phyloP scores from a whole-genome alignment of 1,140 invertebrate genomes.

The Diprion similis region DNA sequence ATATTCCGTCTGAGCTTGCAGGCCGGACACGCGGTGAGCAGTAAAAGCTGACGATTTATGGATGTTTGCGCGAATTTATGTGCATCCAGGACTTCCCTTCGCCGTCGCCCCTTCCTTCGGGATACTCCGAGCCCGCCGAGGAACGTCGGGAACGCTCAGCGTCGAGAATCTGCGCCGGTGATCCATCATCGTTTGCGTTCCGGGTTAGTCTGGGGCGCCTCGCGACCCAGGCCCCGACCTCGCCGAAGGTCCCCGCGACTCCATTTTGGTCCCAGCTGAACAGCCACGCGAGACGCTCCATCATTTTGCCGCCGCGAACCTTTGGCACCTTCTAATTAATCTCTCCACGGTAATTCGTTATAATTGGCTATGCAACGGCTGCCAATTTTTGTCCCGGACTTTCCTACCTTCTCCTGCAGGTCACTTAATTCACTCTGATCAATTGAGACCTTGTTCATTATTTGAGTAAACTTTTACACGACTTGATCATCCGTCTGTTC shows the following conservation, averaged over 20 bases:
- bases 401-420: no score
- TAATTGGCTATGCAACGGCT: no score
- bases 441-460: no score
- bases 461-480: no score
- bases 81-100: constrained; percentile 20
- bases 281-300: neutral
- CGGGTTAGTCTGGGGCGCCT: neutral
- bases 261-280: neutral
- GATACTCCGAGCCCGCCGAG: constrained; percentile 17
- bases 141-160: constrained; percentile 23
- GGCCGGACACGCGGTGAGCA: no score
- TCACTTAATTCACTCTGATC: no score
- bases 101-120: no score
- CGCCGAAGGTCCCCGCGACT: neutral
- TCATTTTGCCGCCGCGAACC: neutral
- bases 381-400: no score
- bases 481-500: no score
- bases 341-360: neutral
- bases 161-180: constrained; percentile 37
- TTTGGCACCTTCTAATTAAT: neutral
- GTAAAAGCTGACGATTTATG: constrained; percentile 32
- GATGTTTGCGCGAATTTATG: constrained; percentile 45
- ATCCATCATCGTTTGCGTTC: constrained; percentile 42
- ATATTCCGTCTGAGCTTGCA: no score
- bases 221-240: neutral